Conservation (phyloP, 2,113 vertebrate species). For the Colossoma macropomum region DNA sequence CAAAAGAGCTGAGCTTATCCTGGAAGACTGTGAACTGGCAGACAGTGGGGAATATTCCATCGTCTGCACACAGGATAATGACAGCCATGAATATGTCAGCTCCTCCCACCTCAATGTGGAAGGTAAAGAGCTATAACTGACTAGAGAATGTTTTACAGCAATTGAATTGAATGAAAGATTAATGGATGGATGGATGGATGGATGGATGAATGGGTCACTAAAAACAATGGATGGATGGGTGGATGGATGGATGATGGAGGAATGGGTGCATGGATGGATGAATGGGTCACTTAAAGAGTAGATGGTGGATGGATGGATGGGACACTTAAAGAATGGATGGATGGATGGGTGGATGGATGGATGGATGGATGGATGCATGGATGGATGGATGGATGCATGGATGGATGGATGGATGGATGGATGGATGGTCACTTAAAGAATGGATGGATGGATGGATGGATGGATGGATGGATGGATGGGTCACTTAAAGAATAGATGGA, state of each 20-base stretch:
- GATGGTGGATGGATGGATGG: no score
- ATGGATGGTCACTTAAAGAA: background rate
- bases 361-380: background rate
- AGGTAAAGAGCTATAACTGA: conserved; percentile 56
- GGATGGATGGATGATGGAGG: no score
- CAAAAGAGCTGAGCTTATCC: conserved; percentile 68
- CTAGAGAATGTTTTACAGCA: background rate
- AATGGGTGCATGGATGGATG: no score
- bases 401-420: background rate
- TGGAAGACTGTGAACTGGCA: conserved; percentile 68
- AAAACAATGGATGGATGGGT: no score
- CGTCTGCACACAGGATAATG: conserved; percentile 65
- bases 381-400: background rate
- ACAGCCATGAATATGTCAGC: conserved; percentile 68
- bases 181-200: background rate
- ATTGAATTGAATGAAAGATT: background rate
- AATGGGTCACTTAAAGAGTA: no score
- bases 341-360: no score
- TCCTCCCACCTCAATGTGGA: conserved; percentile 65
- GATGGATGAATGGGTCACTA: background rate
- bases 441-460: no score
- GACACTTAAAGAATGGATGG: no score
- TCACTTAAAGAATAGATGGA: no score
- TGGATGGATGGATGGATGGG: no score
- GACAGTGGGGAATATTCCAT: conserved; percentile 64